Conservation (phyloP, 2,113 vertebrate genomes). For the Oceanodroma tethys region DNA sequence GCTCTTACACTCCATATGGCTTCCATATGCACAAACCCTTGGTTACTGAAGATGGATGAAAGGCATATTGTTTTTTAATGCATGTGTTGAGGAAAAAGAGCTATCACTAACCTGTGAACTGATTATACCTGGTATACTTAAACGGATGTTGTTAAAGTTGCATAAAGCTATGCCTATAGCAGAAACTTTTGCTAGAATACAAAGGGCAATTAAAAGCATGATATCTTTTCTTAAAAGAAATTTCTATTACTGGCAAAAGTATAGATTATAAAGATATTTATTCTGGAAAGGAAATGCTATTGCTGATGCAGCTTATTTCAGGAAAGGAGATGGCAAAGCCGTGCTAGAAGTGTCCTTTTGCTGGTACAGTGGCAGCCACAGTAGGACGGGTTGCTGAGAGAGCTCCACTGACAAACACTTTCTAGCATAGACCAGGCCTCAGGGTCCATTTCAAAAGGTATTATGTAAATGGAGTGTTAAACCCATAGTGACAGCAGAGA, state of each 20-base stretch:
- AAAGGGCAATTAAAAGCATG: background rate
- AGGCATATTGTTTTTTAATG: conserved; percentile 47
- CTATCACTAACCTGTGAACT: conserved; percentile 35
- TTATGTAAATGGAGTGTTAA: conserved; percentile 9
- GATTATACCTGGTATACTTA: conserved; percentile 18
- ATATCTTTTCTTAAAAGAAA: background rate
- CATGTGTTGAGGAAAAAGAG: background rate
- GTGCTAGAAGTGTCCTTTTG: background rate
- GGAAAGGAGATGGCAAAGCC: background rate
- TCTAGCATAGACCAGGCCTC: background rate
- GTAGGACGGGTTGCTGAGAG: background rate
- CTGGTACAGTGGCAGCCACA: background rate
- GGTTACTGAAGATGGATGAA: conserved; percentile 58
- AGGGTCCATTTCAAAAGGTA: background rate
- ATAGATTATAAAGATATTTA: background rate
- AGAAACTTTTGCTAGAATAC: background rate
- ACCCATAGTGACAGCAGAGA: background rate
- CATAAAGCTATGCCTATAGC: background rate
- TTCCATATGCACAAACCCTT: conserved; percentile 40
- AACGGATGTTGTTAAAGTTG: background rate
- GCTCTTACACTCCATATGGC: conserved; percentile 36
- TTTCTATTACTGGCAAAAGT: background rate
- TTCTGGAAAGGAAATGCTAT: background rate
- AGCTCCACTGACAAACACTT: background rate
- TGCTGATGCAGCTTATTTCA: background rate